These are phyloP conservation scores for Drepana arcuata DNA, from an alignment of 1,140 invertebrate species.

Conservation along the genomic window DNA sequence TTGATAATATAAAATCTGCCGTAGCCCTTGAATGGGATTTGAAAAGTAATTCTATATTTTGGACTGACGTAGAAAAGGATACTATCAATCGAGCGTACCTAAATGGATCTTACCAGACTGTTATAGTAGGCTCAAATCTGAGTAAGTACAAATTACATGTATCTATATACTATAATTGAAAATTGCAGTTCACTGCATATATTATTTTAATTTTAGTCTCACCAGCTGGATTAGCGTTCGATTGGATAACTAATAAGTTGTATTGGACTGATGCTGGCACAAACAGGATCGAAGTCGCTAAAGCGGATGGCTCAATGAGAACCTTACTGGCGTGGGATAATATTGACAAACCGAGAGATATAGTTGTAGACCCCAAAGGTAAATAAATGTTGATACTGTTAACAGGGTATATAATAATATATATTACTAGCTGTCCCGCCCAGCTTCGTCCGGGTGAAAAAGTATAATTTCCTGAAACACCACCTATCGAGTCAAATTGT, in stretches of 20 bases:
- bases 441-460: too few species aligned
- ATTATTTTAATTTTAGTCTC: conserved; percentile 62
- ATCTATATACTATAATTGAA: too few species aligned
- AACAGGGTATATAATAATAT: too few species aligned
- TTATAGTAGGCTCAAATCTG: conserved; percentile 79
- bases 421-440: too few species aligned
- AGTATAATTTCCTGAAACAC: too few species aligned
- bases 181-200: neutral
- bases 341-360: conserved; percentile 87
- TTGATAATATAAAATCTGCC: conserved; percentile 86
- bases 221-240: conserved; percentile 84
- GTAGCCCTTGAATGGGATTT: conserved; percentile 89
- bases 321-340: conserved; percentile 85
- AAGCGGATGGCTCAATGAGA: conserved; percentile 83
- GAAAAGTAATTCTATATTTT: conserved; percentile 85
- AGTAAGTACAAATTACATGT: conserved; percentile 72
- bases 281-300: conserved; percentile 87
- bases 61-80: conserved; percentile 89
- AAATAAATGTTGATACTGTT: conserved; percentile 14
- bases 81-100: conserved; percentile 84
- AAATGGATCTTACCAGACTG: conserved; percentile 83
- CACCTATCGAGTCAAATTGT: too few species aligned
- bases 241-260: conserved; percentile 89
- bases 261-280: conserved; percentile 92
- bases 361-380: conserved; percentile 86